phyloP scores from a whole-genome alignment of 2,797 vertebrate species.

The Clarias fuscus region DNA sequence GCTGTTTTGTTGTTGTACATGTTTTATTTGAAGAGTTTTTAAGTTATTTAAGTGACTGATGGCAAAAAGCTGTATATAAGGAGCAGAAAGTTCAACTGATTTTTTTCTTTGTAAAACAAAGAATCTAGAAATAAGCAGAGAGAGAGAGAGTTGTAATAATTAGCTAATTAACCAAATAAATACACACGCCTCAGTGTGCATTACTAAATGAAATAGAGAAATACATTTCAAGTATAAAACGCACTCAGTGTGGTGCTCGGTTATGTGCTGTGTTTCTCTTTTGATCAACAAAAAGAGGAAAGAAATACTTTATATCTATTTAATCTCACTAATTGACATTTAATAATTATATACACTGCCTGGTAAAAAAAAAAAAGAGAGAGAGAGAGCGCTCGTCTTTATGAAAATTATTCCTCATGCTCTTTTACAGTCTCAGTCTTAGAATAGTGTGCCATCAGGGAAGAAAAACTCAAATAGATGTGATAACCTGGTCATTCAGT shows the following conservation, averaged over 20 bases:
- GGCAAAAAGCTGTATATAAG: conserved; percentile 68
- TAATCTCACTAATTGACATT: not conserved
- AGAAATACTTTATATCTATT: not conserved
- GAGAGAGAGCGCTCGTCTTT: too few relatives aligned
- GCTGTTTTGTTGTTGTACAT: conserved; percentile 63
- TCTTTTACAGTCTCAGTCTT: too few relatives aligned
- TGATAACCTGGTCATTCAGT: too few relatives aligned
- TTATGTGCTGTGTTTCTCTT: not conserved
- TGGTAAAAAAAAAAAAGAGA: too few relatives aligned
- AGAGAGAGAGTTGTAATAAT: conserved; percentile 13
- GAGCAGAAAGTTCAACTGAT: conserved; percentile 31
- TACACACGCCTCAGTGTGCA: not conserved
- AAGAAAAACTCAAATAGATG: too few relatives aligned
- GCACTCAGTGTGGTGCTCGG: not conserved
- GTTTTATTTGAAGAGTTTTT: conserved; percentile 62
- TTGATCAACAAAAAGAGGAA: not conserved
- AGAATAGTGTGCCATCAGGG: too few relatives aligned
- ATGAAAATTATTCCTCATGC: too few relatives aligned
- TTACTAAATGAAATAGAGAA: not conserved
- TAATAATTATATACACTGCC: not conserved
- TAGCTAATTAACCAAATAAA: not conserved
- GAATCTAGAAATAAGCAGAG: conserved; percentile 55
- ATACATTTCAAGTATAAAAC: not conserved
- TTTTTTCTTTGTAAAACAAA: conserved; percentile 46
- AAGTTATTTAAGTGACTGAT: conserved; percentile 74